A percentile compares a stretch with the other conserved stretches of the same genome.
Conservation (phyloP, 2,797 vertebrate genomes). For the Mormyrops boulengeri region DNA sequence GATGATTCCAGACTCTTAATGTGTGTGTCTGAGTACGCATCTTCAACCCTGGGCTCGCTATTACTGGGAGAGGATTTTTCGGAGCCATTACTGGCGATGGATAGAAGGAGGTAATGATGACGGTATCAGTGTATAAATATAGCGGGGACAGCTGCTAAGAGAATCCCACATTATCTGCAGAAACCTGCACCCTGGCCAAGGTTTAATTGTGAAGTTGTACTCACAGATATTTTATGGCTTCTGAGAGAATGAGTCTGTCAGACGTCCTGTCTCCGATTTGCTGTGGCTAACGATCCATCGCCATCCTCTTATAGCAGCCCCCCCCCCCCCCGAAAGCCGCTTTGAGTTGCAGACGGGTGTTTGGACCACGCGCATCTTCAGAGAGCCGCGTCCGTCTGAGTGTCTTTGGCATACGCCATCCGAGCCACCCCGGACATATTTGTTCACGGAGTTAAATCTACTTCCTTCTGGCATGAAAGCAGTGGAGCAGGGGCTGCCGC, state of each 20-base stretch:
- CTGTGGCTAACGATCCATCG: neutral
- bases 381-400: neutral
- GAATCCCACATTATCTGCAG: neutral
- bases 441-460: neutral
- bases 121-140: neutral
- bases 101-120: neutral
- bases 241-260: neutral
- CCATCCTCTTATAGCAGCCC: neutral
- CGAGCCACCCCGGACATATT: neutral
- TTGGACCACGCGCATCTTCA: neutral
- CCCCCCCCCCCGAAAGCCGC: neutral
- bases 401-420: neutral
- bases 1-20: neutral
- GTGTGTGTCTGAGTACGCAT: neutral
- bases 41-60: neutral
- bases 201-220: neutral
- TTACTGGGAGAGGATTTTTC: neutral
- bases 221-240: neutral
- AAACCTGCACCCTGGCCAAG: neutral
- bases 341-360: neutral
- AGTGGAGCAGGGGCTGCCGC: neutral
- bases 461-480: neutral
- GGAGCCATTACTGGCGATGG: neutral
- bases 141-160: neutral
- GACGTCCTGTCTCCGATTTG: neutral